phyloP scores from a whole-genome alignment of 2,113 vertebrate species.

The Lagopus muta region DNA sequence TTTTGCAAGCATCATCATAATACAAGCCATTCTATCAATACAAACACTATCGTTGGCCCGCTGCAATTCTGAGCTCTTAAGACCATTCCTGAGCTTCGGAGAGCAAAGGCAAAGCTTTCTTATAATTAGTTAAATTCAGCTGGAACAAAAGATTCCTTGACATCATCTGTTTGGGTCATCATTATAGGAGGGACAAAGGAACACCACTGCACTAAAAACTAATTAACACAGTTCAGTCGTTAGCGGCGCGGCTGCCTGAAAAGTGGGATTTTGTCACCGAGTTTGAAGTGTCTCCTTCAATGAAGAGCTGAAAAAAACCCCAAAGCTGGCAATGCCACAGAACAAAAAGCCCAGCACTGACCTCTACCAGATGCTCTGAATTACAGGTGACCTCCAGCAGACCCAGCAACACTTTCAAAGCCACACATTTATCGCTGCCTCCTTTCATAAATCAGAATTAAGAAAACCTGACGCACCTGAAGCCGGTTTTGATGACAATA shows the following conservation, averaged over 20 bases:
- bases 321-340: not conserved
- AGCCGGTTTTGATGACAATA: not conserved
- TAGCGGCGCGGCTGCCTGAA: constrained; percentile 30
- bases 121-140: not conserved
- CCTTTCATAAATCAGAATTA: not conserved
- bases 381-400: constrained; percentile 34
- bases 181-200: not conserved
- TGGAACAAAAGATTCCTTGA: constrained; percentile 39
- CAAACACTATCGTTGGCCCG: not conserved
- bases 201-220: not conserved
- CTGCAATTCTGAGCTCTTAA: not conserved
- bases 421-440: not conserved
- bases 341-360: constrained; percentile 10
- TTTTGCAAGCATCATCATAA: not conserved
- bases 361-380: constrained; percentile 30
- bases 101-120: not conserved
- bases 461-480: not conserved
- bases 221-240: not conserved
- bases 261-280: constrained; percentile 4
- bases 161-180: not conserved
- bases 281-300: constrained; percentile 22
- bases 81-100: not conserved
- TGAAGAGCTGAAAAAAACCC: not conserved
- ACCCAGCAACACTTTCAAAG: not conserved
- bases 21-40: rapidly evolving